phyloP scores from a whole-genome alignment of 2,888 invertebrate genomes.

The Hyposoter dolosus region DNA sequence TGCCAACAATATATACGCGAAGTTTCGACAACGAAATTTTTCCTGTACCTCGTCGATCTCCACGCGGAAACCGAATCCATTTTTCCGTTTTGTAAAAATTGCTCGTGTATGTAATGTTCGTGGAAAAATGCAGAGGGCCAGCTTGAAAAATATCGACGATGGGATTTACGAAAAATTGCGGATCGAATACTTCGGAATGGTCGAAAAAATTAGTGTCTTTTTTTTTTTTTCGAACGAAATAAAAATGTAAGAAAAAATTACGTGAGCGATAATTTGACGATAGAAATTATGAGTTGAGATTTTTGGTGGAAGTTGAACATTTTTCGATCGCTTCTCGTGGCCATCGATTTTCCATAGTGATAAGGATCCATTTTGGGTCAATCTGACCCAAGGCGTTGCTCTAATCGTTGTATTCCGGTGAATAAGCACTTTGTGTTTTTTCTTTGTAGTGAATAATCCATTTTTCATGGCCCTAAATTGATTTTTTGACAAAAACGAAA shows the following conservation, averaged over 20 bases:
- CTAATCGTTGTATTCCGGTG: too few relatives aligned
- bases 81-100: neutral
- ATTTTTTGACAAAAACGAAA: too few relatives aligned
- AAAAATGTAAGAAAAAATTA: neutral
- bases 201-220: neutral
- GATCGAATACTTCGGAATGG: neutral
- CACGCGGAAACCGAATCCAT: neutral
- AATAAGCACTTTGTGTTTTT: too few relatives aligned
- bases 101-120: neutral
- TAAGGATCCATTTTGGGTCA: too few relatives aligned
- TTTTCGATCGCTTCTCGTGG: neutral
- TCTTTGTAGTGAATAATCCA: too few relatives aligned
- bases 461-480: too few relatives aligned
- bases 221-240: neutral
- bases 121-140: neutral
- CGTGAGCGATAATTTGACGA: neutral
- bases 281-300: neutral
- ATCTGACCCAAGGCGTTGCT: too few relatives aligned
- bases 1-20: neutral
- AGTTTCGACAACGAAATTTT: neutral
- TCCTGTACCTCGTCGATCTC: neutral
- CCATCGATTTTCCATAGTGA: neutral
- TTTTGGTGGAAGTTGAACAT: neutral
- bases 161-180: neutral
- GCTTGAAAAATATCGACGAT: neutral